Conservation (phyloP, 2,888 invertebrate species). For the Baronia brevicornis region DNA sequence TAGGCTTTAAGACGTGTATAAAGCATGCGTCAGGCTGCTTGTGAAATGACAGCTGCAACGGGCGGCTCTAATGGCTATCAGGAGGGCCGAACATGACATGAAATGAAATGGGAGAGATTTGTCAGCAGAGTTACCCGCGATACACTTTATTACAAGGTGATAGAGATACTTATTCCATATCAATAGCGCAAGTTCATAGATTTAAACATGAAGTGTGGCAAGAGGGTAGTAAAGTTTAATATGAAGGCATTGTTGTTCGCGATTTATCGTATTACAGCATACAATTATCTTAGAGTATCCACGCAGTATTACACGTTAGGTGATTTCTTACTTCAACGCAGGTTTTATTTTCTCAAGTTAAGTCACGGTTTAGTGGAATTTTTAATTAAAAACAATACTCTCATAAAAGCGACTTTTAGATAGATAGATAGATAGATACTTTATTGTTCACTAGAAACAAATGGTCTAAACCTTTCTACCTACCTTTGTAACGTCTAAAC, state of each 20-base stretch:
- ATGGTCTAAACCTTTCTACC: no score
- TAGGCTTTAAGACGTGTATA: constrained; percentile 11
- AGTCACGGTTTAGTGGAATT: no score
- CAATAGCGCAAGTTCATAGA: background rate
- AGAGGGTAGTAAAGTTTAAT: constrained; percentile 23
- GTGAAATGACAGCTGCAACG: constrained; percentile 53
- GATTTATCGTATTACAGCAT: constrained; percentile 11
- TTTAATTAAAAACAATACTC: no score
- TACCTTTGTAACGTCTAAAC: no score
- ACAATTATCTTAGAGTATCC: constrained; percentile 9
- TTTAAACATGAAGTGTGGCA: constrained; percentile 17
- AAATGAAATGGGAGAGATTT: constrained; percentile 25
- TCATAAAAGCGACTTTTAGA: no score
- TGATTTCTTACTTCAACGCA: no score
- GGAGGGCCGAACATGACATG: constrained; percentile 26
- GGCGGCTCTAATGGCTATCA: constrained; percentile 41
- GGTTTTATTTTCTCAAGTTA: no score
- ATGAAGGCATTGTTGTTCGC: constrained; percentile 16
- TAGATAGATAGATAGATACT: no score
- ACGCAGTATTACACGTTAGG: no score
- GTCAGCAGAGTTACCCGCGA: constrained; percentile 14
- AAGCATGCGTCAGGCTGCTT: constrained; percentile 28
- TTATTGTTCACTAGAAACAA: no score
- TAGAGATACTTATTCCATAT: constrained; percentile 19
- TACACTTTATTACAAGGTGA: constrained; percentile 15